phyloP scores from a whole-genome alignment of 2,888 invertebrate genomes.

The Strigamia crassipes region DNA sequence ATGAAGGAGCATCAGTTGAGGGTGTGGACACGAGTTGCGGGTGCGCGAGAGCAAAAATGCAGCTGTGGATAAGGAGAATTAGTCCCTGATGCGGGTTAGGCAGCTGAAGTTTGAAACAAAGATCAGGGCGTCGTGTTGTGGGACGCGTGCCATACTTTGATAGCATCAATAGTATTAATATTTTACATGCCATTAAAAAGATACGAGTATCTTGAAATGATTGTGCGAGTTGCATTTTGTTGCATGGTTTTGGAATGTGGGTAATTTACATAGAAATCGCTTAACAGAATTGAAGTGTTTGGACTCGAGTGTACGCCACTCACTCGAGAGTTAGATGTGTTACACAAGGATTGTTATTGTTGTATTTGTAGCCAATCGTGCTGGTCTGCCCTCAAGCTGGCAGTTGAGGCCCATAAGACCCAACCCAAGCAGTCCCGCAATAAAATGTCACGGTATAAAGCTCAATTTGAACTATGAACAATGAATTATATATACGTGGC shows the following conservation, averaged over 20 bases:
- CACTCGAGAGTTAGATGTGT: neutral
- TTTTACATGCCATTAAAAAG: neutral
- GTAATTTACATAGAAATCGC: neutral
- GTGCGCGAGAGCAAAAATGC: neutral
- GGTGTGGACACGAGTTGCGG: neutral
- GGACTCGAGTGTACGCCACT: neutral
- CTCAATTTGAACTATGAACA: conserved; percentile 24
- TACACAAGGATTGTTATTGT: conserved; percentile 26
- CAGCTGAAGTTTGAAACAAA: conserved; percentile 27
- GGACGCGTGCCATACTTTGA: conserved; percentile 11
- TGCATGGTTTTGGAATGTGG: neutral
- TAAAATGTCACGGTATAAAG: conserved; percentile 20
- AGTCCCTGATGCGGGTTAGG: conserved; percentile 28
- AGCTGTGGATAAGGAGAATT: conserved; percentile 31
- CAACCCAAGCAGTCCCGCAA: neutral
- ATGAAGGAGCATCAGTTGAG: conserved; percentile 23
- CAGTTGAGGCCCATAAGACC: neutral
- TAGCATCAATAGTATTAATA: neutral
- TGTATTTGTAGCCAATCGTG: conserved; percentile 5
- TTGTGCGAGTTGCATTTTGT: neutral
- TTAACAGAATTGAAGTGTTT: neutral
- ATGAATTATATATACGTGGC: conserved; percentile 12
- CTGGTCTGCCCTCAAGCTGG: neutral
- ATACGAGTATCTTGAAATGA: no score
- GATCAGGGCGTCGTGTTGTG: neutral